Base-by-base conservation (phyloP, 1,140 invertebrate genomes). In the Leptonema lineaticorne region DNA sequence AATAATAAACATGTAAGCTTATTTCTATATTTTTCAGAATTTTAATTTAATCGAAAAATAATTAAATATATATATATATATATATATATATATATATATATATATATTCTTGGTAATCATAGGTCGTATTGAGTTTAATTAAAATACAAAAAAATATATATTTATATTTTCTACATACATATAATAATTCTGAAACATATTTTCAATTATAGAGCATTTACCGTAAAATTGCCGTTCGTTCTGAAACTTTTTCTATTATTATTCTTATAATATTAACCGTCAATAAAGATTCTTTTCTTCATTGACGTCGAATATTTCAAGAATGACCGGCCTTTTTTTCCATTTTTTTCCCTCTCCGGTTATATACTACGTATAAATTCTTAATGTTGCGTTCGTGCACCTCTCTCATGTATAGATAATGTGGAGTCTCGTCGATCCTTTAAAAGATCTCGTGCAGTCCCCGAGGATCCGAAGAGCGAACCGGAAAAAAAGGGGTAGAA, bases 331-430 rank as follows among this genome's bases (percentile, higher is more conserved):
- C n/a, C n/a, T n/a, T n/a, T n/a, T n/a, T n/a, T n/a, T n/a, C n/a
- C n/a, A n/a, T n/a, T n/a, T n/a, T n/a, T n/a, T n/a, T n/a, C n/a
- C n/a, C n/a, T n/a, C n/a, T n/a, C n/a, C n/a, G n/a, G n/a, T n/a
- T n/a, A n/a, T n/a, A n/a, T n/a, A n/a, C n/a, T n/a, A n/a, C 37
- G 37, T 14, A 26, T 53, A 11, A 53, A 53, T 22, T 53, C 20
- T 53, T 24, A 22, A 53, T 53, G 50, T 22, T 9, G 50, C 20
- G 2, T 53, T 53, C 50, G 22, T 26, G 22, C 50, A 53, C 7
- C 7, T 53, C 50, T 24, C 50, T 53, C 50, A 53, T 26, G 50
- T 53, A 53, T 53, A 53, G 46, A 24, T 50, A 50, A 50, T 22
- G 22, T 26, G 16, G 11, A 24, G 50, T 53, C 50, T 53, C 50